phyloP scores from a whole-genome alignment of 2,797 vertebrate species.

The Lagothrix lagotricha region DNA sequence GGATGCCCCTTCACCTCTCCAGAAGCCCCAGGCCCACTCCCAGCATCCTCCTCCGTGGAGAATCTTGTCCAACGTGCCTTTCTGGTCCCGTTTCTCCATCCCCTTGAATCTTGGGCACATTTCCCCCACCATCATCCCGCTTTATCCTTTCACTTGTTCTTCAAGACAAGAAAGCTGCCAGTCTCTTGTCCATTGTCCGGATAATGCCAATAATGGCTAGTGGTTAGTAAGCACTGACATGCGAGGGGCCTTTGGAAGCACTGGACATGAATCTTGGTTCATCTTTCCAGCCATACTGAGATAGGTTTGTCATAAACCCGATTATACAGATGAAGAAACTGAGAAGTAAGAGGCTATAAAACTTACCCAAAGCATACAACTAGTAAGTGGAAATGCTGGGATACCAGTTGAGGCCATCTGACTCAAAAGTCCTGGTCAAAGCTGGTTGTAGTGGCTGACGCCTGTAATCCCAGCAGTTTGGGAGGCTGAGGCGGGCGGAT shows the following conservation, averaged over 20 bases:
- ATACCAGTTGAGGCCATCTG: neutral
- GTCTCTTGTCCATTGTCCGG: neutral
- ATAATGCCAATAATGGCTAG: neutral
- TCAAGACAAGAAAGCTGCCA: neutral
- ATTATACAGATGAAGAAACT: neutral
- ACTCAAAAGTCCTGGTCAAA: neutral
- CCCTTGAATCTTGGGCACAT: neutral
- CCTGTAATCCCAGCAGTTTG: too few species aligned
- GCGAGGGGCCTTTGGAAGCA: neutral
- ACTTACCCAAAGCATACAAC: neutral
- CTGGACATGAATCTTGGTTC: neutral
- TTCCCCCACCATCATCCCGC: fast-evolving
- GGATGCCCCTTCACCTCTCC: neutral
- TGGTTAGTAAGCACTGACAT: too few species aligned
- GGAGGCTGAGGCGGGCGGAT: too few species aligned
- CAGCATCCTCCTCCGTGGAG: too few species aligned
- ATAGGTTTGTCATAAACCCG: neutral
- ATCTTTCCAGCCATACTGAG: neutral
- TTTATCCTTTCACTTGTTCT: fast-evolving
- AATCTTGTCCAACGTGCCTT: neutral
- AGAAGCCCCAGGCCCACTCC: neutral
- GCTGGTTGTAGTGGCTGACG: too few species aligned
- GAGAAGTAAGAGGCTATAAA: neutral
- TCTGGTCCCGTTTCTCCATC: too few species aligned
- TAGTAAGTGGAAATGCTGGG: neutral